Percentiles rank a stretch among this genome's conserved stretches.
Conservation (phyloP, 1,140 invertebrate species). For the Drosophila sechellia region DNA sequence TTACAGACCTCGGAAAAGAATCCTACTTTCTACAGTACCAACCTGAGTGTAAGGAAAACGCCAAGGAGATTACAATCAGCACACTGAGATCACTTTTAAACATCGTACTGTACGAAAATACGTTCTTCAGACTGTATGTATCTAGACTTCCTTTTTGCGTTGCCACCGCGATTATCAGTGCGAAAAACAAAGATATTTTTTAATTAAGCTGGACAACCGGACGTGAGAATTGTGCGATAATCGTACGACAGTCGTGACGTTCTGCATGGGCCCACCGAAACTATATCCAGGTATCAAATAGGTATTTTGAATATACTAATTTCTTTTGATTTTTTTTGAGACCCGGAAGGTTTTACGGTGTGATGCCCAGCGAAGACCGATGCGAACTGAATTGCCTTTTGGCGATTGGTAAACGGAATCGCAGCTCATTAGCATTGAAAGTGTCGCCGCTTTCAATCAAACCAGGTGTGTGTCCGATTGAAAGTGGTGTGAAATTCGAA, state of each 20-base stretch:
- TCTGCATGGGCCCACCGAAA: slow-evolving; percentile 23
- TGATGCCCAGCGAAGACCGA: slow-evolving; percentile 67
- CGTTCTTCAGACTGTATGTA: slow-evolving; percentile 26
- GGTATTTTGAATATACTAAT: slow-evolving; percentile 1
- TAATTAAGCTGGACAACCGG: slow-evolving; percentile 60
- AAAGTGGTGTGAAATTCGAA: slow-evolving; percentile 52
- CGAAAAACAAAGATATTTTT: slow-evolving; percentile 48
- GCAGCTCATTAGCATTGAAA: slow-evolving; percentile 60
- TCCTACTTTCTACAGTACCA: slow-evolving; percentile 23
- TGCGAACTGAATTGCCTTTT: slow-evolving; percentile 58
- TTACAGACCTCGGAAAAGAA: not conserved
- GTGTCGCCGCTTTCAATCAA: slow-evolving; percentile 51
- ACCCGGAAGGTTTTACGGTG: slow-evolving; percentile 47
- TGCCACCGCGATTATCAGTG: slow-evolving; percentile 51
- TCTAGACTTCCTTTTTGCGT: slow-evolving; percentile 44
- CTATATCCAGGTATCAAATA: slow-evolving; percentile 31
- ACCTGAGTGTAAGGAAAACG: slow-evolving; percentile 47
- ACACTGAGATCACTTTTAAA: slow-evolving; percentile 32
- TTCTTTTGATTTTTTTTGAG: slow-evolving; percentile 19
- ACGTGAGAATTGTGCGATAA: slow-evolving; percentile 32
- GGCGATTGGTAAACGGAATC: slow-evolving; percentile 11
- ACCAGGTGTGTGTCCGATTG: slow-evolving; percentile 45
- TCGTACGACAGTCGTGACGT: slow-evolving; percentile 38
- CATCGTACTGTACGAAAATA: slow-evolving; percentile 35
- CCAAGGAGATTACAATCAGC: slow-evolving; percentile 27